Conservation (phyloP, 2,113 vertebrate genomes). For the Anolis carolinensis region DNA sequence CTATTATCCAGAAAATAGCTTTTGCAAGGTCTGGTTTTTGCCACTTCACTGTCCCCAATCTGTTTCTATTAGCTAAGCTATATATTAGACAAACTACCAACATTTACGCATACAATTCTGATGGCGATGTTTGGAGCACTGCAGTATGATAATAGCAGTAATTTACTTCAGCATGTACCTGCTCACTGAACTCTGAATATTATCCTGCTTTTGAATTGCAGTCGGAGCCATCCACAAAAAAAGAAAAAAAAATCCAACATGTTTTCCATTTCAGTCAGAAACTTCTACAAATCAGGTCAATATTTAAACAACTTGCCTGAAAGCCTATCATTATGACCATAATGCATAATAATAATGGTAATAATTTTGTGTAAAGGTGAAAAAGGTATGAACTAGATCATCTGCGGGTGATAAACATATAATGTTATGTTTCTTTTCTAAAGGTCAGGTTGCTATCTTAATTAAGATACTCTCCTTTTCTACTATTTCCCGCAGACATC, state of each 20-base stretch:
- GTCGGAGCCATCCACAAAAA: slow-evolving; percentile 27
- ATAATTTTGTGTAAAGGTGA: neutral
- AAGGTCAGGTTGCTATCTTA: neutral
- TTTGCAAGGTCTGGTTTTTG: too few relatives aligned
- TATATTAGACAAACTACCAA: neutral
- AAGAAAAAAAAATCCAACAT: slow-evolving; percentile 17
- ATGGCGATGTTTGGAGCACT: neutral
- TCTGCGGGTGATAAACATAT: neutral
- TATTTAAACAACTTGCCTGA: slow-evolving; percentile 19
- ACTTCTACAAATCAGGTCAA: neutral
- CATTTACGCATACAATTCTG: neutral
- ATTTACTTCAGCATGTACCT: slow-evolving; percentile 25
- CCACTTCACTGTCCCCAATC: neutral
- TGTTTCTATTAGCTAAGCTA: slow-evolving; percentile 21
- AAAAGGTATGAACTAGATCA: neutral
- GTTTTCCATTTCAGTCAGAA: neutral
- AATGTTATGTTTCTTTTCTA: slow-evolving; percentile 4
- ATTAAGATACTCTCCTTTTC: neutral
- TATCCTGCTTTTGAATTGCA: slow-evolving; percentile 51
- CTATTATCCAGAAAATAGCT: too few relatives aligned
- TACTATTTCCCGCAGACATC: neutral
- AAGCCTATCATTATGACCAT: neutral
- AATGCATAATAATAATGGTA: slow-evolving; percentile 28
- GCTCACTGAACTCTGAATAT: slow-evolving; percentile 9
- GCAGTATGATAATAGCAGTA: slow-evolving; percentile 13